Percentiles rank a stretch among this genome's conserved stretches.
Evolutionary conservation across 1,140 invertebrate genomes (phyloP).

Genomic region (Drosophila carrolli): DNA sequence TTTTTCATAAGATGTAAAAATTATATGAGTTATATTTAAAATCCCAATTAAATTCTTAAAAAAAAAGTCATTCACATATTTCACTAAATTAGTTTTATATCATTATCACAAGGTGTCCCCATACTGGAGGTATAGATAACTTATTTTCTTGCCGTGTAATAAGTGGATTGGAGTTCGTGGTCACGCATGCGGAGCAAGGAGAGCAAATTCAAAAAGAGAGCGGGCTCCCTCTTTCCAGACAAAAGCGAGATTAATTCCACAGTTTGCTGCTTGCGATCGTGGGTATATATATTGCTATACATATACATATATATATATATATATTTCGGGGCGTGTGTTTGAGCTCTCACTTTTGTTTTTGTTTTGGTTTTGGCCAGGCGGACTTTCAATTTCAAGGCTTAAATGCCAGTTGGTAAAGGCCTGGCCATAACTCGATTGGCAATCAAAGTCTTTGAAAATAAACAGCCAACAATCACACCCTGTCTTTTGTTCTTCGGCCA

Average conservation of each 20-base stretch:
- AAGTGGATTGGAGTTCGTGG: conserved; percentile 20
- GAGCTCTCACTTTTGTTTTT: conserved; percentile 44
- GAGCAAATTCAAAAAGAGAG: conserved; percentile 23
- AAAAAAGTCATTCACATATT: too few relatives aligned
- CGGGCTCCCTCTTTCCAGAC: conserved; percentile 21
- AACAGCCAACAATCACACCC: neutral
- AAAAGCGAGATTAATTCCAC: conserved; percentile 27
- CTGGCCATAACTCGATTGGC: neutral
- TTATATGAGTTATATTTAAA: too few relatives aligned
- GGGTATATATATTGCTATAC: neutral
- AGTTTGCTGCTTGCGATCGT: conserved; percentile 8
- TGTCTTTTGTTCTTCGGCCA: conserved; percentile 16
- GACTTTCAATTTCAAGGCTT: conserved; percentile 45
- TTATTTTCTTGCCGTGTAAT: neutral
- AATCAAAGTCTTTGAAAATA: conserved; percentile 10
- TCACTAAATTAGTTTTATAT: too few relatives aligned
- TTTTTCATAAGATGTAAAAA: too few relatives aligned
- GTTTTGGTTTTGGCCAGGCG: conserved; percentile 2
- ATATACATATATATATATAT: neutral
- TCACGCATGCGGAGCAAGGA: conserved; percentile 30
- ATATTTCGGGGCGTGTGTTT: conserved; percentile 4
- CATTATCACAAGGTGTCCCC: too few relatives aligned
- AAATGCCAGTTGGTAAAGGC: conserved; percentile 3
- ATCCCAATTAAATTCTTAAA: too few relatives aligned
- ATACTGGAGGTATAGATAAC: neutral